Base-by-base conservation (phyloP, 2,113 vertebrate genomes). In the Oplegnathus fasciatus region DNA sequence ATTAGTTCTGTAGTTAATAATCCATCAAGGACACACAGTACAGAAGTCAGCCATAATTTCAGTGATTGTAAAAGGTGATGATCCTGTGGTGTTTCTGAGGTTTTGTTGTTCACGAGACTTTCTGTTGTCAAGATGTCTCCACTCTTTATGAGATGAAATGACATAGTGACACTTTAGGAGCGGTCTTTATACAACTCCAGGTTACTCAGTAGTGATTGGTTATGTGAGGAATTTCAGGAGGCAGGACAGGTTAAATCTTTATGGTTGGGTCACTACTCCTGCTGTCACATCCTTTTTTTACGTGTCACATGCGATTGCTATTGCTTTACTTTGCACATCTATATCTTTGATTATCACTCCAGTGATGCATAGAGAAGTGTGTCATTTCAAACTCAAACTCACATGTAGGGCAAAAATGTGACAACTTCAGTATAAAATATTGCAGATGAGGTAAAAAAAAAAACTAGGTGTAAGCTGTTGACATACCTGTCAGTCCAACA, bases 1-100 rank as follows among this genome's bases (percentile, higher is more conserved):
- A 89, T 88, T 68, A 70, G 80, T 91, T 78, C 78, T 71, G 84
- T 81, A 83, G 95, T 96, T 94, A 96, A 96, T 96, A 85, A 96
- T 96, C 92, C 65, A 92, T 93, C 91, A 94, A 88, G 85, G 90
- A 84, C 86, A 85, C 61, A 14, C 30, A 17, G 85, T 70, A 78
- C 54, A 48, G 42, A 78, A 72, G 48, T 69, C 26, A 69, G 73
- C n/a, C 11, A 44, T 82, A 28, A 78, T 75, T 73, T 80, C 26
- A 64, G 75, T 54, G 71, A 89, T 79, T 73, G 73, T 89, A 91
- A 91, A 92, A 86, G 13, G 8, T 48, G 32, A 17, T 22, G 26
- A 68, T n/a, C 17, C 42, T 17, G n/a, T 48, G 26, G 0, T 78
- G 7, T 62, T 1, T 24, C 15, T 77, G 44, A 8, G 9, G 30